Base-by-base conservation (phyloP, 2,797 vertebrate genomes). In the Takifugu ocellatus region DNA sequence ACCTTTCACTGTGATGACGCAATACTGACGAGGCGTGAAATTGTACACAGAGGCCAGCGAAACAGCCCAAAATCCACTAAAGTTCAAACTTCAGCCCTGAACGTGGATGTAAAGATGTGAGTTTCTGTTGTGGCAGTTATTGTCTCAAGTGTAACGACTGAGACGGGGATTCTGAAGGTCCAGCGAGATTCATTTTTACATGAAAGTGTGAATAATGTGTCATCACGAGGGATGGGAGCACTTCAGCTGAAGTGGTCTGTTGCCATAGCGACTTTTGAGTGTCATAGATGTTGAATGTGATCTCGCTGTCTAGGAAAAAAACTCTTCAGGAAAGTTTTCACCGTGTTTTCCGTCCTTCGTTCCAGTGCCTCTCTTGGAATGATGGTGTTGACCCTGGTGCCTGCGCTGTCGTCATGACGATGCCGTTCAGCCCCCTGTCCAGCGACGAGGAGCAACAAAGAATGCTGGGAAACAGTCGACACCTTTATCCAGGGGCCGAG, bases 351-450 rank as follows among this genome's bases (percentile, higher is more conserved):
- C 50, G 21, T 68, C 53, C 49, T 16, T 43, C 11, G 1, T 50
- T 52, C 15, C 74, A 86, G 87, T 82, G 78, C 74, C 61, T 88
- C 76, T 84, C 72, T 63, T 59, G 83, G 88, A 90, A 91, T 81
- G 91, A 94, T 93, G 93, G 89, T 82, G 84, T 91, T 92, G 89
- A 85, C 86, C 78, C 83, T 75, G 66, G 69, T 77, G 56, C 79
- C 81, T 52, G 80, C 83, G 66, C 77, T 89, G 86, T 91, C 84
- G 84, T 92, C 92, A 92, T 91, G 93, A 94, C 89, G 53, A 96
- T 95, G 95, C 93, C 94, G 69, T 93, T 94, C 87, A 95, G 94
- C 89, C 94, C 93, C 84, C 93, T 93, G 85, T 94, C 94, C 83
- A 96, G 94, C 73, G 94, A 94, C 92, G 92, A 94, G 87, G 94